Evolutionary conservation across 2,797 vertebrate genomes (phyloP), one percentile per base, ranked within the genome.

Genomic region (Lacerta viridis): DNA sequence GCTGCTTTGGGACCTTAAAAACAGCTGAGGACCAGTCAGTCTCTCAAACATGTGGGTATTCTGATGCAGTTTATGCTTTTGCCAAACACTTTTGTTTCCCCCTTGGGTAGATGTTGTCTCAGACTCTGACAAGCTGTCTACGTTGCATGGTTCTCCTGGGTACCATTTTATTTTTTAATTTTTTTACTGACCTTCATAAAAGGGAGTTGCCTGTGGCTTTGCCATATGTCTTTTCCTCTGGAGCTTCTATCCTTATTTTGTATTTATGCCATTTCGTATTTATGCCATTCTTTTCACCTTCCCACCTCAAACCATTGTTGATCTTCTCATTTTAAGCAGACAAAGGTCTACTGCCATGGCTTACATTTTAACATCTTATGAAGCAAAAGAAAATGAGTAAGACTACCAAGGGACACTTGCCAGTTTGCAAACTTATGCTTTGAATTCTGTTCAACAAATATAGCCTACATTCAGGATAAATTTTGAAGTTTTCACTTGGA

Each of bases 191-290:
- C 83, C 75, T 88, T 92, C 29, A 23, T 41, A 91, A 88, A 5
- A 59, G 3, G 25, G 76, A 77, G 43, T 55, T 90, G 84, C 90
- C 87, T 1, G 7, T 0, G 2, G 91, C 88, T 91, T 90, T 88
- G 89, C 91, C 90, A 81, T 91, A 90, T 93, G 88, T 89, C 90
- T 84, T 72, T 78, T 71, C 77, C 4, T 85, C 86, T 29, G 61
- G 66, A 17, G 84, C 18, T 1, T 4, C 0, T 55, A 25, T 33
- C 9, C 29, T 0, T n/a, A n/a, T n/a, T 59, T 17, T 72, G 39
- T 80, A 68, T n/a, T n/a, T n/a, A n/a, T 20, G 84, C 29, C 25
- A n/a, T n/a, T n/a, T n/a, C n/a, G n/a, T 27, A 29, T 5, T n/a
- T 43, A 59, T 33, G 18, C 3, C 2, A 43, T 0, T 78, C 39